Evolutionary conservation across 2,888 invertebrate species (phyloP).

Genomic region (Anaspis maculata): DNA sequence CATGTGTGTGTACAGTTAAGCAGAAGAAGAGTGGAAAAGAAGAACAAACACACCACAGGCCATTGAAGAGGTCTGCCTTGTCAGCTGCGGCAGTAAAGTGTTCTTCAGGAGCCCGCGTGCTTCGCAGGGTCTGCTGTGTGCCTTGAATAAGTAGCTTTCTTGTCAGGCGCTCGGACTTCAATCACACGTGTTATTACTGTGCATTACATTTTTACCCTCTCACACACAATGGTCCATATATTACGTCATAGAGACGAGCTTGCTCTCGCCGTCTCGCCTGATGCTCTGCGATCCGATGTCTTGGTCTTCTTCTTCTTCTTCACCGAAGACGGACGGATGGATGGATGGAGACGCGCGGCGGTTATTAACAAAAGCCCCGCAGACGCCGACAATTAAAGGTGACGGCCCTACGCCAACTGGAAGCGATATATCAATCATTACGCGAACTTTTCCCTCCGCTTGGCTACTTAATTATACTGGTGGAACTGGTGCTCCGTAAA

Average conservation of each 20-base stretch:
- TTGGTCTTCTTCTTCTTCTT: too few relatives aligned
- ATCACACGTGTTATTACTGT: slow-evolving; percentile 39
- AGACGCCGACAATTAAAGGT: slow-evolving; percentile 34
- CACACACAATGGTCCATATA: slow-evolving; percentile 42
- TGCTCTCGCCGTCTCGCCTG: too few relatives aligned
- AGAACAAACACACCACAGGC: too few relatives aligned
- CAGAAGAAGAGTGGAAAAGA: too few relatives aligned
- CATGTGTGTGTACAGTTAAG: too few relatives aligned
- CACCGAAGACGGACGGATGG: too few relatives aligned
- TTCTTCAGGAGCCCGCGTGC: slow-evolving; percentile 30
- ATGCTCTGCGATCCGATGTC: too few relatives aligned
- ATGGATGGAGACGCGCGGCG: too few relatives aligned
- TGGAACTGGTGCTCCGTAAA: too few relatives aligned
- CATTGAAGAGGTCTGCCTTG: slow-evolving; percentile 26
- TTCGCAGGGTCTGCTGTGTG: too few relatives aligned
- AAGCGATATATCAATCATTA: slow-evolving; percentile 24
- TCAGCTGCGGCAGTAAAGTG: slow-evolving; percentile 33
- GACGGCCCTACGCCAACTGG: slow-evolving; percentile 25
- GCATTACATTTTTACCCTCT: slow-evolving; percentile 34
- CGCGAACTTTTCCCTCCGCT: slow-evolving; percentile 1
- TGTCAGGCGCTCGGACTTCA: slow-evolving; percentile 34
- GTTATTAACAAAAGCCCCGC: slow-evolving; percentile 25
- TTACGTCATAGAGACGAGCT: slow-evolving; percentile 31
- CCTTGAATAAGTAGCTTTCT: slow-evolving; percentile 36
- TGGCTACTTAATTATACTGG: neutral